These are phyloP conservation scores for Chaetodon trifasciatus DNA, from an alignment of 2,797 vertebrate genomes.

Conservation along the genomic window DNA sequence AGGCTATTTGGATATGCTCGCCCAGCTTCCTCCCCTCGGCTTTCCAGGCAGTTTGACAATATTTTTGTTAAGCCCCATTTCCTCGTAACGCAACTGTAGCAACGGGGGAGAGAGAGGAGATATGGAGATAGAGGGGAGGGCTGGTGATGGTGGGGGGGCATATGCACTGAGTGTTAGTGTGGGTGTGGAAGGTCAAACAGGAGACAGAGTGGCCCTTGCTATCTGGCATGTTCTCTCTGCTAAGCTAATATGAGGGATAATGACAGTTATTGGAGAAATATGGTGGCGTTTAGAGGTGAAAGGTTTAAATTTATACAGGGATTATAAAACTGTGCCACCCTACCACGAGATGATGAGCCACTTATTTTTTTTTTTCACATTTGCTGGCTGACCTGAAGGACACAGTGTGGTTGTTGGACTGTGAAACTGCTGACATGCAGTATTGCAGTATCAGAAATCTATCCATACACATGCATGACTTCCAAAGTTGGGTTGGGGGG, in stretches of 20 bases:
- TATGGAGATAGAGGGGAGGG: constrained; percentile 32
- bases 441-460: neutral
- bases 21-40: constrained; percentile 79
- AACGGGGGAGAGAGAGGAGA: constrained; percentile 54
- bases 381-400: constrained; percentile 26
- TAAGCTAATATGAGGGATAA: constrained; percentile 71
- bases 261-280: constrained; percentile 69
- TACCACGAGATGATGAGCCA: constrained; percentile 27
- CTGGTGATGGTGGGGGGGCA: constrained; percentile 17
- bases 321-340: constrained; percentile 60
- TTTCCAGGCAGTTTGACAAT: constrained; percentile 88
- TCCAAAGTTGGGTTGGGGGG: neutral
- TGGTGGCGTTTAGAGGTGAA: constrained; percentile 61
- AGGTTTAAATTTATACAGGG: constrained; percentile 61
- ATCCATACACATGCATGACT: neutral
- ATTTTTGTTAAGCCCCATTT: constrained; percentile 86
- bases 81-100: constrained; percentile 77
- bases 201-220: constrained; percentile 58
- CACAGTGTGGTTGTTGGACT: neutral
- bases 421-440: neutral
- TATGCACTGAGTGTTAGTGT: constrained; percentile 51
- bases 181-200: constrained; percentile 77
- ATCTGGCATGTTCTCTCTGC: constrained; percentile 60
- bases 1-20: constrained; percentile 81
- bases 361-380: constrained; percentile 6